phyloP scores from a whole-genome alignment of 92 coral and sea anemone species.

The Galaxea fascicularis region DNA sequence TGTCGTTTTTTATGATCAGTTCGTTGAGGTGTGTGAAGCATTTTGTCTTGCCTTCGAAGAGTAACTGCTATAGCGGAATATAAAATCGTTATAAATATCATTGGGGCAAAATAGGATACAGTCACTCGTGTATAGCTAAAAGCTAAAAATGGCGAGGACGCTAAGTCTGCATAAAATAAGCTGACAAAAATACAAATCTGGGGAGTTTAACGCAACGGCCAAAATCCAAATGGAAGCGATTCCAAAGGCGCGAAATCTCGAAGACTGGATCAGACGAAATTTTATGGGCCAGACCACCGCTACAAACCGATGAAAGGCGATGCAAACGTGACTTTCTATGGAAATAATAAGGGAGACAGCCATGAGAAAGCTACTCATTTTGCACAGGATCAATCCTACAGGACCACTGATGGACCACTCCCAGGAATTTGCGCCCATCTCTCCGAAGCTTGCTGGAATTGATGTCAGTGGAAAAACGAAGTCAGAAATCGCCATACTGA shows the following conservation, averaged over 20 bases:
- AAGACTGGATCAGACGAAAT: not conserved
- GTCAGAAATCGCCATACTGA: slow-evolving; percentile 20
- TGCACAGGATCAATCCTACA: not conserved
- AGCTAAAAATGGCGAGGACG: no score
- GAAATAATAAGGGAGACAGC: not conserved
- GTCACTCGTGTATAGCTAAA: no score
- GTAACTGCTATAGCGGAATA: slow-evolving; percentile 2
- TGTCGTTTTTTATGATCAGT: not conserved
- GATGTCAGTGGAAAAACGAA: not conserved
- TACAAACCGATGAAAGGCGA: slow-evolving; percentile 4
- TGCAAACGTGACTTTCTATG: not conserved
- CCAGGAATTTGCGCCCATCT: not conserved
- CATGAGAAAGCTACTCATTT: not conserved
- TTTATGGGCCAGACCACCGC: not conserved
- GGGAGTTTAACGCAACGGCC: not conserved
- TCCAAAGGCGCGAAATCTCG: not conserved
- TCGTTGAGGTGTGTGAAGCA: not conserved
- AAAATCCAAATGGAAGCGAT: not conserved
- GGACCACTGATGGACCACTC: not conserved
- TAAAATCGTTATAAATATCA: not conserved
- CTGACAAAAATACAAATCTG: not conserved
- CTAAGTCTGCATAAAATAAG: no score
- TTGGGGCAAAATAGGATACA: no score
- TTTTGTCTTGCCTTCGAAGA: not conserved
- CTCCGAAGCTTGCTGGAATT: not conserved